Conservation (phyloP, 2,113 vertebrate species). For the Protomyctophum bolini region DNA sequence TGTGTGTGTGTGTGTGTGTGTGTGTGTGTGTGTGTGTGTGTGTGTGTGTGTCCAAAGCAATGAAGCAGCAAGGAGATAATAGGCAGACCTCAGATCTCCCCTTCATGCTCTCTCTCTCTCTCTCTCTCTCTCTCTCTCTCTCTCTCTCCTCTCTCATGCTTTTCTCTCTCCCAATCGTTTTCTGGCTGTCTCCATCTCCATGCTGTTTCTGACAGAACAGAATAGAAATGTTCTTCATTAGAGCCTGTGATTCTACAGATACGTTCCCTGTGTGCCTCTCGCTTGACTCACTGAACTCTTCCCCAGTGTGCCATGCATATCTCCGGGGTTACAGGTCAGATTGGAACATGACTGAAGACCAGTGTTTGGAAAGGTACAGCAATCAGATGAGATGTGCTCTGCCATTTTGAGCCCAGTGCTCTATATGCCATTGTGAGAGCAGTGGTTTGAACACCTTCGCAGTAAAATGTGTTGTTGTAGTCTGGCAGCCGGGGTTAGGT, state of each 20-base stretch:
- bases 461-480: too few relatives aligned
- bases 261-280: constrained; percentile 30
- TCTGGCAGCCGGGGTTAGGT: too few relatives aligned
- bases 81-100: constrained; percentile 94
- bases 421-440: too few relatives aligned
- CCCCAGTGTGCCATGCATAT: constrained; percentile 13
- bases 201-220: constrained; percentile 52
- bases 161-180: not conserved
- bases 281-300: constrained; percentile 29
- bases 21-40: constrained; percentile 5
- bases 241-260: constrained; percentile 36
- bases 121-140: constrained; percentile 46
- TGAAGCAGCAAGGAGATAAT: constrained; percentile 83
- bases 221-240: constrained; percentile 63
- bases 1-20: constrained; percentile 26
- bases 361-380: not conserved
- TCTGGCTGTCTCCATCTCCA: constrained; percentile 49
- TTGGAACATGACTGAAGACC: not conserved
- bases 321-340: constrained; percentile 44
- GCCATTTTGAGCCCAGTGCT: too few relatives aligned
- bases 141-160: constrained; percentile 46
- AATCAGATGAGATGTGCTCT: too few relatives aligned
- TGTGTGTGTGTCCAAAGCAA: constrained; percentile 43
- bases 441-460: too few relatives aligned
- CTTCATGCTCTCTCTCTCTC: constrained; percentile 64